Conservation (phyloP, 2,888 invertebrate genomes). For the Yponomeuta evonymella region DNA sequence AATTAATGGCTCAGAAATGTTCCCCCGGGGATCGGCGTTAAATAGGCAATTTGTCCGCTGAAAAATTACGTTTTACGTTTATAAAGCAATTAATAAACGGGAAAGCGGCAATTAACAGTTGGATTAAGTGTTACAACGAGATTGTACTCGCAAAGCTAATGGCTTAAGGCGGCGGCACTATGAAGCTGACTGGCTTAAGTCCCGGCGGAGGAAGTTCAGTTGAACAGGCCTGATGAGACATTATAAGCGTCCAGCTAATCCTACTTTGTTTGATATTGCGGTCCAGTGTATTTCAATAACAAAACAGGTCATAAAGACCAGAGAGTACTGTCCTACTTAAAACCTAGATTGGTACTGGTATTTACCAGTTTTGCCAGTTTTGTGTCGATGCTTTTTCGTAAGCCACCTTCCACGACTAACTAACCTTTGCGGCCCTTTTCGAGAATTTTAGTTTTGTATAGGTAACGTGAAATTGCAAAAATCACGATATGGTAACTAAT, state of each 20-base stretch:
- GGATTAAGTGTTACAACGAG: conserved; percentile 35
- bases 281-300: neutral
- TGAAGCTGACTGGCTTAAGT: conserved; percentile 3
- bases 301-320: neutral
- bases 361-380: too few species aligned
- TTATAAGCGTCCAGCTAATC: neutral
- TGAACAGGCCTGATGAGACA: neutral
- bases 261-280: neutral
- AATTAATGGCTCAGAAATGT: neutral
- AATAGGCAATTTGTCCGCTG: conserved; percentile 6
- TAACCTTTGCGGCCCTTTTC: too few species aligned
- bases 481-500: too few species aligned
- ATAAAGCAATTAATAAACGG: conserved; percentile 12
- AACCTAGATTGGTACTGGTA: too few species aligned
- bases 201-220: neutral
- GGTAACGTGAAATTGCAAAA: too few species aligned
- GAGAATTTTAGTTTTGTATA: too few species aligned
- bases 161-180: conserved; percentile 33
- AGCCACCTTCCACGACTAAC: too few species aligned
- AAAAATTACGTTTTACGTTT: conserved; percentile 15
- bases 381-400: too few species aligned
- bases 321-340: neutral
- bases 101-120: conserved; percentile 32
- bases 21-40: neutral
- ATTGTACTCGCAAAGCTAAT: conserved; percentile 30